Conservation (phyloP, 2,113 vertebrate species). For the Delphinapterus leucas region DNA sequence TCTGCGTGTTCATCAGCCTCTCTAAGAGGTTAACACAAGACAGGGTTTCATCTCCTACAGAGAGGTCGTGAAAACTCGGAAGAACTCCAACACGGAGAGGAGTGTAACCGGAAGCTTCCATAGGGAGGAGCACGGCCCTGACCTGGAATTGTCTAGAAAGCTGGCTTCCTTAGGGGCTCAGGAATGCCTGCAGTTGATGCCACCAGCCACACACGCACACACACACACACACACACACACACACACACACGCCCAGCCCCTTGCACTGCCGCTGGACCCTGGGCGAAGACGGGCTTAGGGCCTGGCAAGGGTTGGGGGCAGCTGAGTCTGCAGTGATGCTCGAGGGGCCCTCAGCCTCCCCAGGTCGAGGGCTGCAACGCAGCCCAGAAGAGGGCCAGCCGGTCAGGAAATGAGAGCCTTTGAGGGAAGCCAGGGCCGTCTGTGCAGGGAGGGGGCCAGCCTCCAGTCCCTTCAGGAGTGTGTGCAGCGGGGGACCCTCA, state of each 20-base stretch:
- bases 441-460: neutral
- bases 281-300: accelerated
- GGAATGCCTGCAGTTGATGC: neutral
- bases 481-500: neutral
- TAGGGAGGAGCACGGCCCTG: no score
- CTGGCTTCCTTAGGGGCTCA: neutral
- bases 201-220: neutral
- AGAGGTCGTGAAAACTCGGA: neutral
- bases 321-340: accelerated
- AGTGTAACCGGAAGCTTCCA: neutral
- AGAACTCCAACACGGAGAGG: neutral
- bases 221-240: neutral
- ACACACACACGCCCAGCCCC: neutral
- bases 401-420: neutral
- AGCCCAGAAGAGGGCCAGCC: neutral
- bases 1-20: neutral
- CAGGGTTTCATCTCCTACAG: neutral
- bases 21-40: neutral
- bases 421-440: neutral
- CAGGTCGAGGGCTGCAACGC: neutral
- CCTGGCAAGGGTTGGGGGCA: no score
- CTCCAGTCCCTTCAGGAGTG: neutral
- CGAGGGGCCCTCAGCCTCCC: neutral
- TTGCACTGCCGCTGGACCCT: neutral
- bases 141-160: neutral